Evolutionary conservation across 1,140 invertebrate genomes (phyloP).

Genomic region (Neodiprion pinetum): DNA sequence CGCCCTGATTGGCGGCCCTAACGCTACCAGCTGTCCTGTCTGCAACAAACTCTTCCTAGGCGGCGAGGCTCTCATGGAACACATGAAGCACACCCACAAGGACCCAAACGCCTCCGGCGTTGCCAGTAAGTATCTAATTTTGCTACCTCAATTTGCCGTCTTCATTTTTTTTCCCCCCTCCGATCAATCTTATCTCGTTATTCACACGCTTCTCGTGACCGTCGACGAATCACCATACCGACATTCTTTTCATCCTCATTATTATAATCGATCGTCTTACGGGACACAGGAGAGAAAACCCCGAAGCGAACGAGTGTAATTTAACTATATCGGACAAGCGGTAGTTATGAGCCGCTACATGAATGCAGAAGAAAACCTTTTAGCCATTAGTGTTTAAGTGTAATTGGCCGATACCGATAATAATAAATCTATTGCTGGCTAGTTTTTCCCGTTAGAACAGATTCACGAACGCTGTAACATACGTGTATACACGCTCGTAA

Average conservation of each 20-base stretch:
- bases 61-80: constrained; percentile 90
- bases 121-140: constrained; percentile 78
- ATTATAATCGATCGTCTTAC: constrained; percentile 17
- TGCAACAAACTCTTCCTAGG: constrained; percentile 94
- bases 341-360: background rate
- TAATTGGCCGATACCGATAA: background rate
- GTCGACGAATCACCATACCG: background rate
- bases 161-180: constrained; percentile 8
- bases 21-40: constrained; percentile 87
- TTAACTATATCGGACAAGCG: background rate
- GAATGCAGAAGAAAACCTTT: background rate
- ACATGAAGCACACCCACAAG: constrained; percentile 95
- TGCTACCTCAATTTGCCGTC: constrained; percentile 56
- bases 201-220: background rate
- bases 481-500: background rate
- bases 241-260: background rate
- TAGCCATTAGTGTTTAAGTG: background rate
- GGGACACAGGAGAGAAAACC: constrained; percentile 29
- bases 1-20: constrained; percentile 86
- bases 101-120: constrained; percentile 87
- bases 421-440: background rate
- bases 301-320: constrained; percentile 61
- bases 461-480: background rate
- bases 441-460: background rate
- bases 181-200: background rate